Evolutionary conservation across 2,888 invertebrate species (phyloP), one percentile per base, ranked within the genome.

Genomic region (Oscheius sp.): DNA sequence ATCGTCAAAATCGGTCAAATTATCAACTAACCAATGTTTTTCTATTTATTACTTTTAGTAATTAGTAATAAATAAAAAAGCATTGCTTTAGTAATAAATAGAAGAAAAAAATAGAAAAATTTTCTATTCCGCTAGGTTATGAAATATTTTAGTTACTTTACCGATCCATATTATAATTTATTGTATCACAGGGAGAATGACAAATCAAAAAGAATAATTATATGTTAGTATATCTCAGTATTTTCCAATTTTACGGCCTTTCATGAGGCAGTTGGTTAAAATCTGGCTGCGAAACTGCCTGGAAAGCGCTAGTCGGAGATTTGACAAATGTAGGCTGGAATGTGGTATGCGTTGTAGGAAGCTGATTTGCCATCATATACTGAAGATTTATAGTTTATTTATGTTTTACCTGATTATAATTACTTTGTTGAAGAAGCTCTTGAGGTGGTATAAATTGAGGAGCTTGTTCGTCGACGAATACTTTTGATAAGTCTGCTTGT

Each of bases 261-360:
- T 54, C 54, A 17, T 54, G 6, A 20, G 20, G 47, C 3, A 12
- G 4, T 22, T 47, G 24, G 20, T 5, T 47, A 22, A 26, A 12
- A 5, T 20, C 14, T 2, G n/a, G 22, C 22, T 6, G 20, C 17
- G 32, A 32, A 20, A 54, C 36, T 17, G 54, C 71, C 12, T 72
- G 67, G 61, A 78, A 78, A 4, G 78, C 78, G 49, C 76, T 76
- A 51, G 73, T 78, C 26, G 72, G 71, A 33, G 78, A 78, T 22
- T 75, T 71, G 5, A 67, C 67, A 3, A 73, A 64, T 32, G 69
- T 56, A 17, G 54, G 57, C 22, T n/a, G n/a, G 69, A 67, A 32
- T 67, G 70, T 1, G 65, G 59, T n/a, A 20, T 75, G 74, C 45
- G 68, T 66, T 2, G 67, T n/a, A 6, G 72, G 68, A 20, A 75